Evolutionary conservation across 2,888 invertebrate species (phyloP).

Genomic region (Acleris emargana): DNA sequence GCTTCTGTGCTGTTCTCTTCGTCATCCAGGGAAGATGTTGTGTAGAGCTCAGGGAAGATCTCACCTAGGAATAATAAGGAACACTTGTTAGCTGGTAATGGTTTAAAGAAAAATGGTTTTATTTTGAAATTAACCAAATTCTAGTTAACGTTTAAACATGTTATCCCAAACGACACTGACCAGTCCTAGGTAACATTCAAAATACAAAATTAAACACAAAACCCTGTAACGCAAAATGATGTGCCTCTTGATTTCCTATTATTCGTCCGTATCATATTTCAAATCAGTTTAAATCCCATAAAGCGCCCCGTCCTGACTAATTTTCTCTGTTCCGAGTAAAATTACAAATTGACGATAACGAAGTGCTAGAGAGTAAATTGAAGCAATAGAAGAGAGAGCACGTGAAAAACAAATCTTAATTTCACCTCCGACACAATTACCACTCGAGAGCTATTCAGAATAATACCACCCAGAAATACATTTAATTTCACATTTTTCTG

Average conservation of each 20-base stretch:
- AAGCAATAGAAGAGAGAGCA: not conserved
- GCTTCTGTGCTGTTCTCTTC: constrained; percentile 58
- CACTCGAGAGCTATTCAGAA: constrained; percentile 5
- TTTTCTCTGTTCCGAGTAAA: not conserved
- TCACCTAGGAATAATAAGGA: constrained; percentile 56
- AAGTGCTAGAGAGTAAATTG: not conserved
- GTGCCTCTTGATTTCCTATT: not conserved
- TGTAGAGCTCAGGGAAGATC: constrained; percentile 72
- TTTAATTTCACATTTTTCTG: constrained; percentile 24
- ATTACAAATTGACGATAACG: not conserved
- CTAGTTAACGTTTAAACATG: too few species aligned
- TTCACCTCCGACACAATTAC: constrained; percentile 5
- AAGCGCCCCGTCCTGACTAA: too few species aligned
- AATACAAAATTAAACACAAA: too few species aligned
- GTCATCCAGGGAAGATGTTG: constrained; percentile 59
- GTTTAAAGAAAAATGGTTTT: too few species aligned
- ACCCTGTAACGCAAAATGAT: too few species aligned
- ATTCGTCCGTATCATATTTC: not conserved
- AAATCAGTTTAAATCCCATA: too few species aligned
- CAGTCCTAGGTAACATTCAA: too few species aligned
- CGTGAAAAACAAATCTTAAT: constrained; percentile 14
- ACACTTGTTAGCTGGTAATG: not conserved
- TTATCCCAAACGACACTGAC: too few species aligned
- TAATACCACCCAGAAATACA: constrained; percentile 17
- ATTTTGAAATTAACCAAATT: too few species aligned